Conservation (phyloP, 2,113 vertebrate genomes). For the Anarhynchus alexandrinus region DNA sequence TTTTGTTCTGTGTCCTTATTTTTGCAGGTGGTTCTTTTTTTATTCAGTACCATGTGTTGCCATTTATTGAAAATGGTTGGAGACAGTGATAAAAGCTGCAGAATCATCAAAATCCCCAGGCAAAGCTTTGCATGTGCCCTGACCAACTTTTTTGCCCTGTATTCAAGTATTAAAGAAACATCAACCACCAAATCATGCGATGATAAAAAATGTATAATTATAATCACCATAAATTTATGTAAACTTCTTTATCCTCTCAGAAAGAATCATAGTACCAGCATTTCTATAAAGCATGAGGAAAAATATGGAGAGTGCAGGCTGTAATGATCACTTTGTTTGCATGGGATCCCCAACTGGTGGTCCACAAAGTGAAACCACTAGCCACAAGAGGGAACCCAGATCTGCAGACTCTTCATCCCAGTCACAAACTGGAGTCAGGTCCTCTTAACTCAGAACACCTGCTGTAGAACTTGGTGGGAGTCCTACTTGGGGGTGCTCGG, state of each 20-base stretch:
- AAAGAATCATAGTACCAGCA: neutral
- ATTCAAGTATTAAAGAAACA: neutral
- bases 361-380: neutral
- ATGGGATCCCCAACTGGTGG: neutral
- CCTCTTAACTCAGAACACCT: neutral
- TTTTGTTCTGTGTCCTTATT: neutral
- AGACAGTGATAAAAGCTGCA: neutral
- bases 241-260: fast-evolving
- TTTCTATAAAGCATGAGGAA: neutral
- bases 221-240: neutral
- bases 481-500: neutral
- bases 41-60: neutral
- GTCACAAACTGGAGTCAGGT: neutral
- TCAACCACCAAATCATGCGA: fast-evolving
- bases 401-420: neutral
- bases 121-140: neutral
- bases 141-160: neutral
- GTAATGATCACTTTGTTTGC: fast-evolving
- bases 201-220: neutral
- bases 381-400: neutral
- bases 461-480: neutral
- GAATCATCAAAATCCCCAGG: neutral
- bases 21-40: neutral
- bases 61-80: neutral
- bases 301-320: neutral